phyloP scores from a whole-genome alignment of 2,888 invertebrate species.

The Hyposoter dolosus region DNA sequence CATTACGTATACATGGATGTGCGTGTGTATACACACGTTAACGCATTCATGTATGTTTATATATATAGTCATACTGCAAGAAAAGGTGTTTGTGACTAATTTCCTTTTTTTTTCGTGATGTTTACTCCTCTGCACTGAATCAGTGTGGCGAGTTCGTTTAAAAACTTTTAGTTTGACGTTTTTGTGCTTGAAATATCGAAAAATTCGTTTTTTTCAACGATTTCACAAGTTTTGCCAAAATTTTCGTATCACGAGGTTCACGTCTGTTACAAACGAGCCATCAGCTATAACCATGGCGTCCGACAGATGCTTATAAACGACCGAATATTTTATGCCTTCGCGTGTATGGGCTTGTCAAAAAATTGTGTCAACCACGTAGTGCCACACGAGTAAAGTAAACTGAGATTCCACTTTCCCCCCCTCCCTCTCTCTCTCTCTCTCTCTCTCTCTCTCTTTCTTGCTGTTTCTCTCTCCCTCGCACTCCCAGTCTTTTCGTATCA shows the following conservation, averaged over 20 bases:
- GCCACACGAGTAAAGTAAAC: conserved; percentile 33
- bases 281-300: conserved; percentile 43
- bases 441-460: conserved; percentile 12
- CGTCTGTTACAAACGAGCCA: background rate
- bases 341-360: conserved; percentile 77
- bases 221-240: conserved; percentile 1
- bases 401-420: conserved; percentile 38
- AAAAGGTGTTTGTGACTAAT: conserved; percentile 23
- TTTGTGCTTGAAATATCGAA: background rate
- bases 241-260: conserved; percentile 15
- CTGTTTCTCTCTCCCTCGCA: background rate
- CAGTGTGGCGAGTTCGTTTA: background rate
- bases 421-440: conserved; percentile 15
- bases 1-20: conserved; percentile 6
- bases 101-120: background rate
- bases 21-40: background rate
- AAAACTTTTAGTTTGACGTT: background rate
- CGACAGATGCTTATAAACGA: conserved; percentile 43
- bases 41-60: background rate
- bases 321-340: conserved; percentile 15
- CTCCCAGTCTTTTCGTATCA: background rate
- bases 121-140: background rate
- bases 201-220: background rate
- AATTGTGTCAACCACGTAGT: conserved; percentile 77
- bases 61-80: background rate